Conservation (phyloP, 2,888 invertebrate species). For the Heliconius aoede region DNA sequence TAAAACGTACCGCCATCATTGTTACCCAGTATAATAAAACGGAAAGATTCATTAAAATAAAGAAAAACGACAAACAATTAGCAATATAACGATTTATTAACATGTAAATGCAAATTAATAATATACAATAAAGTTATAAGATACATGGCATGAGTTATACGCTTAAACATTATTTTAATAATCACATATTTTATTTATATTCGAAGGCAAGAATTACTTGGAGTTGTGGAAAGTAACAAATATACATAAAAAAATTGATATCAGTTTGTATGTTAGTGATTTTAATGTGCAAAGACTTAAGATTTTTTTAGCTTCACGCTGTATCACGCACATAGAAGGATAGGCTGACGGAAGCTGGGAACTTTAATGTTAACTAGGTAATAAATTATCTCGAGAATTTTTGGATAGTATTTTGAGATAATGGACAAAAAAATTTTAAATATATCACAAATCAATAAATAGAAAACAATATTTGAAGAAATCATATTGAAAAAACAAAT, state of each 20-base stretch:
- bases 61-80: slow-evolving; percentile 29
- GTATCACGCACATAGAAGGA: no score
- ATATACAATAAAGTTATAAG: slow-evolving; percentile 66
- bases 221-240: slow-evolving; percentile 45
- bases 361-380: no score
- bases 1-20: no score
- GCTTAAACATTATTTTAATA: slow-evolving; percentile 61
- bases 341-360: no score
- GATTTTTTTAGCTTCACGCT: background rate
- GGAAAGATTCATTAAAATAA: background rate
- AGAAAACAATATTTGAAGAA: no score
- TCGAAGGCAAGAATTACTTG: slow-evolving; percentile 68
- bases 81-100: slow-evolving; percentile 64
- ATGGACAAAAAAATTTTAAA: no score
- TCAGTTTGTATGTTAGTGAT: slow-evolving; percentile 1
- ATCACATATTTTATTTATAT: slow-evolving; percentile 46
- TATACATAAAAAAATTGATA: slow-evolving; percentile 50
- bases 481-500: background rate
- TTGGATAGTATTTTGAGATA: no score
- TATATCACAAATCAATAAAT: no score
- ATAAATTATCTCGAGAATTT: no score
- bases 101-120: slow-evolving; percentile 78
- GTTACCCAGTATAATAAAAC: no score
- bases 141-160: slow-evolving; percentile 42
- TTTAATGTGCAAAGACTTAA: background rate